Evolutionary conservation across 2,113 vertebrate species (phyloP).

Genomic region (Ursus arctos): DNA sequence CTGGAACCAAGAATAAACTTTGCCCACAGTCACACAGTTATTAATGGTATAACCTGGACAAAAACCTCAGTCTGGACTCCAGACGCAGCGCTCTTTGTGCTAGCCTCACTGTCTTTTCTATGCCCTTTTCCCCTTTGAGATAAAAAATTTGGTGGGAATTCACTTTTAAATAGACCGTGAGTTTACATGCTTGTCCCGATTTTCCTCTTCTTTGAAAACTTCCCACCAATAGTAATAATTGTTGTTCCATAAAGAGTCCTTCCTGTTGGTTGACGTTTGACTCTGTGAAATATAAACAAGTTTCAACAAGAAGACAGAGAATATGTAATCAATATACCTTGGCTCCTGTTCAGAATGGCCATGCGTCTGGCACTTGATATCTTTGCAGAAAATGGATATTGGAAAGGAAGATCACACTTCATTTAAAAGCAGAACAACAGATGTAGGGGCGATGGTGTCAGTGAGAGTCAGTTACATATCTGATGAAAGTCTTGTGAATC

Average conservation of each 20-base stretch:
- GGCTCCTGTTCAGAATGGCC: conserved; percentile 78
- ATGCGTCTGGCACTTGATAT: conserved; percentile 78
- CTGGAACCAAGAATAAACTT: neutral
- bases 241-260: neutral
- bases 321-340: conserved; percentile 81
- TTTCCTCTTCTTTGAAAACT: neutral
- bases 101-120: too few relatives aligned
- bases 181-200: neutral
- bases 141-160: neutral
- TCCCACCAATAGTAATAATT: neutral
- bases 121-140: neutral
- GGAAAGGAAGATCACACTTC: conserved; percentile 81
- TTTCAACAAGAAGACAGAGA: conserved; percentile 45
- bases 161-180: neutral
- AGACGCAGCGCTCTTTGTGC: neutral
- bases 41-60: neutral
- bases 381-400: conserved; percentile 81
- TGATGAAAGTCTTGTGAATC: conserved; percentile 84
- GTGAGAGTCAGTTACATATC: conserved; percentile 86
- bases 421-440: conserved; percentile 87
- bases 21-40: neutral
- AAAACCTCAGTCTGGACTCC: neutral
- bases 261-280: neutral
- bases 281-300: conserved; percentile 28
- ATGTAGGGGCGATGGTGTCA: conserved; percentile 85